Evolutionary conservation across 1,140 invertebrate genomes (phyloP), one percentile per base, ranked within the genome.

Genomic region (Anthonomus grandis): DNA sequence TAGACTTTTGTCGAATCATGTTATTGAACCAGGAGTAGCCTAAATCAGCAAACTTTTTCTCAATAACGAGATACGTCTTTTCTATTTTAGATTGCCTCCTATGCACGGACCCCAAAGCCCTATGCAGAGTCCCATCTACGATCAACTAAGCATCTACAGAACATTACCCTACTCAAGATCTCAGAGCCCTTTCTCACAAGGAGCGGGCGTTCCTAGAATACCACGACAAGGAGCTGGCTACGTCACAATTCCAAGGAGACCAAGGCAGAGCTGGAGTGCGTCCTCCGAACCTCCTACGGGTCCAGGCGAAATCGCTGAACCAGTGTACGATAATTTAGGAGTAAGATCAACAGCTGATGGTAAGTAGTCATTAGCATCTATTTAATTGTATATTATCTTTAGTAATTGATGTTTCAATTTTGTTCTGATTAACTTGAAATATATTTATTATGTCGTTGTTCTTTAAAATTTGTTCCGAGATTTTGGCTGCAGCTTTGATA

Each of bases 261-360:
- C 90, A 0, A 77, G 90, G 39, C 87, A 89, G 0, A 51, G 49
- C 12, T 90, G 88, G 55, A 92, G 90, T 87, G 86, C 86, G 46
- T 79, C 77, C 57, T 79, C 77, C 52, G 79, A 81, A 64, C 70
- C 71, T 6, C 62, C 70, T 4, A 58, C 64, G 1, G 54, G 41
- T 24, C 51, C 38, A 6, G 62, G 67, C 3, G 66, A 73, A 21
- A 76, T 80, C 15, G 74, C 79, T 18, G 89, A 91, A 66, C 89
- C 89, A 0, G 81, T 91, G 2, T 93, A 93, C 67, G 90, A 93
- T 66, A 92, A 91, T 66, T 73, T 93, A 10, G 91, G 90, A 0
- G 73, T 85, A 1, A 78, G 90, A 41, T 91, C 87, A 1, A 92
- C 90, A n/a, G 90, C 87, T 0, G 86, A 90, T 58, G 90, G 90